These are phyloP conservation scores for Eupleurogrammus muticus DNA, from an alignment of 2,797 vertebrate genomes.

Conservation along the genomic window DNA sequence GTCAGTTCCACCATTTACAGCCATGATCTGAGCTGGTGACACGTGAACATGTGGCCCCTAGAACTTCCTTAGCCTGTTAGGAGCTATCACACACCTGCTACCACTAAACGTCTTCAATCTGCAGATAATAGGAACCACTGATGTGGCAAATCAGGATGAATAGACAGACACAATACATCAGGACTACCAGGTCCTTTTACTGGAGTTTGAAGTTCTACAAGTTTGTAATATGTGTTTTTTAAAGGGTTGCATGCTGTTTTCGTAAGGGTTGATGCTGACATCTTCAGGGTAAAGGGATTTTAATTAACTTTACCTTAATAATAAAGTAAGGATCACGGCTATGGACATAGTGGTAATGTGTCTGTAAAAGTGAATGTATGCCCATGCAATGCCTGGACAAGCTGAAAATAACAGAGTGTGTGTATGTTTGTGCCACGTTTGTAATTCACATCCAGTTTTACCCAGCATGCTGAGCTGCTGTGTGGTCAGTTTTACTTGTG, in stretches of 20 bases:
- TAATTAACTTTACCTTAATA: conserved; percentile 45
- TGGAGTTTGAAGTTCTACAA: background rate
- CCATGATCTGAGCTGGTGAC: no score
- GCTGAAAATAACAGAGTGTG: background rate
- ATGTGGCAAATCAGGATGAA: conserved; percentile 29
- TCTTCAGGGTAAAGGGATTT: conserved; percentile 28
- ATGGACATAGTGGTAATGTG: background rate
- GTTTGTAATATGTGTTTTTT: background rate
- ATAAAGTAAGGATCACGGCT: conserved; percentile 31
- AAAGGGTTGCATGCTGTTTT: background rate
- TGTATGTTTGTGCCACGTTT: background rate
- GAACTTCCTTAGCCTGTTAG: no score
- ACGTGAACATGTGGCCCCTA: no score
- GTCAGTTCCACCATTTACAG: no score
- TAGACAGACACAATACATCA: conserved; percentile 6
- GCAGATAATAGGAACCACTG: background rate
- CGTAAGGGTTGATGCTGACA: conserved; percentile 19
- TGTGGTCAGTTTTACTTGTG: conserved; percentile 44
- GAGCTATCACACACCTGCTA: no score
- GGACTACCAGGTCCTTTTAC: conserved; percentile 3
- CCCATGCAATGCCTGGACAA: background rate
- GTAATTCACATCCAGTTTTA: background rate
- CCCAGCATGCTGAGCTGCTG: conserved; percentile 10
- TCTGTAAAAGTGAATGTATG: conserved; percentile 21
- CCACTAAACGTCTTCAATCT: conserved; percentile 26